phyloP scores from a whole-genome alignment of 2,797 vertebrate genomes.

The Staurois parvus region DNA sequence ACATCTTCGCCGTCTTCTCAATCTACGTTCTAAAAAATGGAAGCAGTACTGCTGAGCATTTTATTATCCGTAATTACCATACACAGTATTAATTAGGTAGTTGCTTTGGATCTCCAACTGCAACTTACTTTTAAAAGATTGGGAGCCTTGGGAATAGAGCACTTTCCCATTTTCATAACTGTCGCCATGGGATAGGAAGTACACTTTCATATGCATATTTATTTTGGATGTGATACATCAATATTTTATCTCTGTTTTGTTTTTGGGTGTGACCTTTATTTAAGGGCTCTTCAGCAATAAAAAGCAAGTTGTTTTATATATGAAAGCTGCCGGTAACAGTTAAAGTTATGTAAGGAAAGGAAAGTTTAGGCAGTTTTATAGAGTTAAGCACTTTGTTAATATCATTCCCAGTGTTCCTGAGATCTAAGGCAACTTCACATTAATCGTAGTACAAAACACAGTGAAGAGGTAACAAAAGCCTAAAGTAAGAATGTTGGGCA shows the following conservation, averaged over 20 bases:
- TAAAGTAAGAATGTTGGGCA: not conserved
- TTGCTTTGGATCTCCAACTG: slow-evolving; percentile 35
- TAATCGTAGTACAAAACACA: not conserved
- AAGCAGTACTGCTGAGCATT: slow-evolving; percentile 56
- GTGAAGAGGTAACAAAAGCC: not conserved
- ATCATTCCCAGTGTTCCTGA: not conserved
- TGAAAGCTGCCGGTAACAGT: not conserved
- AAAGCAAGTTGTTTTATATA: not conserved
- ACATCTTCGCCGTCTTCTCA: slow-evolving; percentile 46
- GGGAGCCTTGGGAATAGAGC: slow-evolving; percentile 31
- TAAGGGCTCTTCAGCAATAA: not conserved
- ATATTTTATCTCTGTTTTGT: slow-evolving; percentile 22
- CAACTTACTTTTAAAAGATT: slow-evolving; percentile 46
- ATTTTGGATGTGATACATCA: not conserved
- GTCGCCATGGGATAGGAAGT: slow-evolving; percentile 18
- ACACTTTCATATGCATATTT: slow-evolving; percentile 2
- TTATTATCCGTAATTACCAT: slow-evolving; percentile 61
- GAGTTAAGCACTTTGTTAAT: not conserved
- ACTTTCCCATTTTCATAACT: slow-evolving; percentile 31
- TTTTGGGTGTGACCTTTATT: not conserved
- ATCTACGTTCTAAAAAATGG: slow-evolving; percentile 57
- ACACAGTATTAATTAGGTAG: slow-evolving; percentile 60
- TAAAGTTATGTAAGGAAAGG: not conserved
- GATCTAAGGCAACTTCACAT: not conserved
- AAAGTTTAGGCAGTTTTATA: not conserved